Percentiles rank a stretch among this genome's conserved stretches.
Evolutionary conservation across 2,113 vertebrate species (phyloP).

Genomic region (Panurus biarmicus): DNA sequence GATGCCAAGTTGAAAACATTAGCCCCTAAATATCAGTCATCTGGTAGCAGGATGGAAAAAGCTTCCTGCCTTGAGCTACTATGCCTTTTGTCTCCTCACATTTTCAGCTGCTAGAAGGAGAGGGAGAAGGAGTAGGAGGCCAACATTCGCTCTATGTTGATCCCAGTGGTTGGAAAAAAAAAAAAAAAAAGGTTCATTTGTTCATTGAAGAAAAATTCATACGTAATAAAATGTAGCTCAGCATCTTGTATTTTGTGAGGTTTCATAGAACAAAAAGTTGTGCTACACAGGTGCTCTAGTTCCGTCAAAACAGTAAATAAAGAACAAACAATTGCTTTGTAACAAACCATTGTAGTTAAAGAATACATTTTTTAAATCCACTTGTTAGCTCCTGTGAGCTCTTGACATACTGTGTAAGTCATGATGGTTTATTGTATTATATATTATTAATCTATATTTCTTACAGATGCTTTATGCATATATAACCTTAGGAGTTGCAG

Average conservation of each 20-base stretch:
- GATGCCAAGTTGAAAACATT: background rate
- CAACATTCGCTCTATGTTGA: background rate
- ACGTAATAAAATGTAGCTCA: background rate
- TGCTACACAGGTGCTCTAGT: background rate
- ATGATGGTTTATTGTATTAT: background rate
- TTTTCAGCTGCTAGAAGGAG: background rate
- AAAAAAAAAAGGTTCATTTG: background rate
- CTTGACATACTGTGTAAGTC: background rate
- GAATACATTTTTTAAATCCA: background rate
- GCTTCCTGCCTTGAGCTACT: background rate
- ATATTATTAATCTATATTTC: background rate
- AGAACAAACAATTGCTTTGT: background rate
- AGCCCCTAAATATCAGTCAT: background rate
- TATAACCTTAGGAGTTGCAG: background rate
- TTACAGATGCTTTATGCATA: background rate
- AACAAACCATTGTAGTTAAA: background rate
- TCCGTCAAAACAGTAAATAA: background rate
- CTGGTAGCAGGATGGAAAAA: background rate
- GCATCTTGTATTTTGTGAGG: background rate
- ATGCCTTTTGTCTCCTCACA: background rate
- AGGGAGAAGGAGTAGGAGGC: background rate
- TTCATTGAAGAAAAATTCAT: background rate
- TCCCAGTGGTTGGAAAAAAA: background rate
- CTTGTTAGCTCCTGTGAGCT: background rate
- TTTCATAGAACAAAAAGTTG: background rate